Conservation (phyloP, 2,888 invertebrate genomes). For the Pristionchus entomophagus region DNA sequence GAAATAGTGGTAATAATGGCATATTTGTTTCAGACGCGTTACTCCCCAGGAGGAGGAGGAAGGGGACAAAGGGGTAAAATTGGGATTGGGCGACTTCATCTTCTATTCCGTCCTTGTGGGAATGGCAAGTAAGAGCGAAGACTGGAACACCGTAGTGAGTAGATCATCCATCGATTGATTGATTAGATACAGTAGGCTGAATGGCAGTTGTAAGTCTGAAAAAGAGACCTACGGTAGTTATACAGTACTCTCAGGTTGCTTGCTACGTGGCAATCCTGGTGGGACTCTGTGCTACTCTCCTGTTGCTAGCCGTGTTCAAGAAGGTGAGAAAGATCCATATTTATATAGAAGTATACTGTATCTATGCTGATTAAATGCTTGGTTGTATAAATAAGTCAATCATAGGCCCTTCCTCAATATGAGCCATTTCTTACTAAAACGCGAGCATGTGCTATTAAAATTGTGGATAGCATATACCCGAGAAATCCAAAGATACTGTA, state of each 20-base stretch:
- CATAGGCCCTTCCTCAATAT: too few species aligned
- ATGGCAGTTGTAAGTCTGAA: too few species aligned
- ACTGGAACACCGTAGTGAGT: conserved; percentile 93
- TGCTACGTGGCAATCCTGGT: conserved; percentile 99
- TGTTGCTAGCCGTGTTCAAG: conserved; percentile 92
- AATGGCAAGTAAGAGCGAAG: conserved; percentile 90
- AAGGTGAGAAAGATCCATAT: conserved; percentile 15
- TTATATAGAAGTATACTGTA: too few species aligned
- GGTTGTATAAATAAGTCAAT: background rate
- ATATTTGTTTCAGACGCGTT: background rate
- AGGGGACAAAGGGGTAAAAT: conserved; percentile 87
- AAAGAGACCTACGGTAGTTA: too few species aligned
- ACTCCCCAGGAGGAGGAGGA: background rate
- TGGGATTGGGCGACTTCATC: conserved; percentile 98
- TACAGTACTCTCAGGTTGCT: conserved; percentile 82
- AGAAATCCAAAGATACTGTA: too few species aligned
- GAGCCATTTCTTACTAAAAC: too few species aligned
- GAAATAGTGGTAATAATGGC: background rate
- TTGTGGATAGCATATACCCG: background rate
- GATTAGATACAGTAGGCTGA: background rate
- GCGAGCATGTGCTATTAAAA: too few species aligned
- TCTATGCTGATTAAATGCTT: too few species aligned
- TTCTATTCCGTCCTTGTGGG: conserved; percentile 99
- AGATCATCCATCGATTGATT: background rate
- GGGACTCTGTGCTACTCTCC: conserved; percentile 93